Evolutionary conservation across 2,797 vertebrate genomes (phyloP).

Genomic region (Kryptopterus vitreolus): DNA sequence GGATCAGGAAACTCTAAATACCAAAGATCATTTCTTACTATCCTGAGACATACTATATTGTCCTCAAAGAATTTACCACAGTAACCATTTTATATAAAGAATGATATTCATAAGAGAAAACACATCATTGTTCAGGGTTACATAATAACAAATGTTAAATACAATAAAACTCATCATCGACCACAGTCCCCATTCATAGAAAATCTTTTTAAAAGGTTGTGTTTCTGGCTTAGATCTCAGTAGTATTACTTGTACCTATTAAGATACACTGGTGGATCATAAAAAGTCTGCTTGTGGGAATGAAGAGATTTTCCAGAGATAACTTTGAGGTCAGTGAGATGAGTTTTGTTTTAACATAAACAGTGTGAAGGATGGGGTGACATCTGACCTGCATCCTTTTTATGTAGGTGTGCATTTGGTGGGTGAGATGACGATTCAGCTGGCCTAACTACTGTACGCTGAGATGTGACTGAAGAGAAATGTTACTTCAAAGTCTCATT

Average conservation of each 20-base stretch:
- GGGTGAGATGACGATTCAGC: background rate
- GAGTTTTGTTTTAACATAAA: constrained; percentile 3
- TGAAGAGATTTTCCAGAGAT: background rate
- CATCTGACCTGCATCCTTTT: background rate
- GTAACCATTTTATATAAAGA: background rate
- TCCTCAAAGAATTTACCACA: background rate
- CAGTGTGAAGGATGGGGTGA: background rate
- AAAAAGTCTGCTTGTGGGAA: constrained; percentile 8
- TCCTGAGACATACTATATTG: constrained; percentile 1
- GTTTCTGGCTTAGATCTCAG: background rate
- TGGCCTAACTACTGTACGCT: background rate
- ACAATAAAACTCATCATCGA: background rate
- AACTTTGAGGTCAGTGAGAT: background rate
- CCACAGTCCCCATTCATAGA: background rate
- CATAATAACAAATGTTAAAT: background rate
- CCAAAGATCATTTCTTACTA: background rate
- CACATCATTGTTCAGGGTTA: background rate
- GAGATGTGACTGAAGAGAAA: background rate
- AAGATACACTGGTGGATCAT: background rate
- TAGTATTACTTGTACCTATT: background rate
- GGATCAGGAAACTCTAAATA: background rate
- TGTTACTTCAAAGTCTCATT: background rate
- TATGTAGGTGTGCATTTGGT: background rate
- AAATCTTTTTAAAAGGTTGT: background rate
- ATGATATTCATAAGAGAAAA: background rate